These are phyloP conservation scores for Okamejei kenojei DNA, from an alignment of 2,797 vertebrate genomes.

Conservation along the genomic window DNA sequence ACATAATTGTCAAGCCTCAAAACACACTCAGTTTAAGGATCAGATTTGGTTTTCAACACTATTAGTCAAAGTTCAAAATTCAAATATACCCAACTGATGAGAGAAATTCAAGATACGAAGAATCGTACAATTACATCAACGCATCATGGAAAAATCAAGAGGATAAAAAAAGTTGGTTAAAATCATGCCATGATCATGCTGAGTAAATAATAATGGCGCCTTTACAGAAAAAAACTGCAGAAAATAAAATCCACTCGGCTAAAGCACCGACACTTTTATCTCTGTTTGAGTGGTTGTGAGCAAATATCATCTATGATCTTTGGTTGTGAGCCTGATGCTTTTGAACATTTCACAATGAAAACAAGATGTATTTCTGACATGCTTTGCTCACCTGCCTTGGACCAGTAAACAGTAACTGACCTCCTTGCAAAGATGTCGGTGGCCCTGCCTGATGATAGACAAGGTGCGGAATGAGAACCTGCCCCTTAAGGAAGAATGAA, in stretches of 20 bases:
- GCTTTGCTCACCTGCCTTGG: background rate
- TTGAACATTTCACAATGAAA: conserved; percentile 19
- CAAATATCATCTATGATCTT: background rate
- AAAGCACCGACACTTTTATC: background rate
- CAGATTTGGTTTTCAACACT: background rate
- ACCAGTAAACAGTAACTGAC: background rate
- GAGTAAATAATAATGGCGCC: background rate
- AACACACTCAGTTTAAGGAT: too few species aligned
- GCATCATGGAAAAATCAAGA: background rate
- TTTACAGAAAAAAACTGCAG: background rate
- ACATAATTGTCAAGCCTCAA: background rate
- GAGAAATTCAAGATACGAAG: background rate
- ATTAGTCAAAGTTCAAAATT: background rate
- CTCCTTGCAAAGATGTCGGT: background rate
- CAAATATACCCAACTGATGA: background rate
- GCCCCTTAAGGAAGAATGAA: background rate
- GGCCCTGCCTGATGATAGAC: background rate
- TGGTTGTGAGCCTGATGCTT: background rate
- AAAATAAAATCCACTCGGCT: background rate
- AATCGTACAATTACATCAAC: background rate
- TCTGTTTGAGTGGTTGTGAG: background rate
- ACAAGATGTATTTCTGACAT: background rate
- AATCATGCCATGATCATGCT: too few species aligned
- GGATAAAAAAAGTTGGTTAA: background rate
- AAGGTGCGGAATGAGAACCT: background rate